Percentiles rank a stretch among this genome's conserved stretches.
phyloP scores from a whole-genome alignment of 2,113 vertebrate species.

The Notiomystis cincta region DNA sequence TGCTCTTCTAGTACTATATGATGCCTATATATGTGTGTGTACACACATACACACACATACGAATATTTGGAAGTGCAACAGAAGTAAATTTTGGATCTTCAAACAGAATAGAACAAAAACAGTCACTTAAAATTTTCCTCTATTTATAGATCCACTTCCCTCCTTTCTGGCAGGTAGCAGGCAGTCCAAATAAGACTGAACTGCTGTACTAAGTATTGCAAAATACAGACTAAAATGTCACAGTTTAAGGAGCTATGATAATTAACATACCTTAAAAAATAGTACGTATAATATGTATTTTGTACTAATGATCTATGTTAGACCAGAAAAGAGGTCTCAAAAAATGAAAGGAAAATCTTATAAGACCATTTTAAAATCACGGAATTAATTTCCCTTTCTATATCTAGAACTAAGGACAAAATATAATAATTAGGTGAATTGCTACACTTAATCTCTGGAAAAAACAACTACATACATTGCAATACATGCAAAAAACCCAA shows the following conservation, averaged over 20 bases:
- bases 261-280: not conserved
- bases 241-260: not conserved
- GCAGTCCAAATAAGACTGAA: not conserved
- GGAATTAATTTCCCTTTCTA: not conserved
- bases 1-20: not conserved
- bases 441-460: not conserved
- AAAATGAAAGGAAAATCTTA: not conserved
- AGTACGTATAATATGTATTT: not conserved
- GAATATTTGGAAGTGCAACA: not conserved
- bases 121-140: not conserved
- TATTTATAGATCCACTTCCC: not conserved
- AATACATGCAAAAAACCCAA: not conserved
- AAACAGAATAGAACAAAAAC: not conserved
- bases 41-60: not conserved
- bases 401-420: not conserved
- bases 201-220: not conserved
- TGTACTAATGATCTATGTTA: not conserved
- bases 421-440: not conserved
- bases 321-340: not conserved
- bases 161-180: not conserved
- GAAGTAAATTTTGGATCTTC: not conserved
- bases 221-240: not conserved
- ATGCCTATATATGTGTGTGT: not conserved
- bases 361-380: not conserved
- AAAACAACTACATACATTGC: not conserved